Evolutionary conservation across 2,797 vertebrate species (phyloP).

Genomic region (Chaunax sp.): DNA sequence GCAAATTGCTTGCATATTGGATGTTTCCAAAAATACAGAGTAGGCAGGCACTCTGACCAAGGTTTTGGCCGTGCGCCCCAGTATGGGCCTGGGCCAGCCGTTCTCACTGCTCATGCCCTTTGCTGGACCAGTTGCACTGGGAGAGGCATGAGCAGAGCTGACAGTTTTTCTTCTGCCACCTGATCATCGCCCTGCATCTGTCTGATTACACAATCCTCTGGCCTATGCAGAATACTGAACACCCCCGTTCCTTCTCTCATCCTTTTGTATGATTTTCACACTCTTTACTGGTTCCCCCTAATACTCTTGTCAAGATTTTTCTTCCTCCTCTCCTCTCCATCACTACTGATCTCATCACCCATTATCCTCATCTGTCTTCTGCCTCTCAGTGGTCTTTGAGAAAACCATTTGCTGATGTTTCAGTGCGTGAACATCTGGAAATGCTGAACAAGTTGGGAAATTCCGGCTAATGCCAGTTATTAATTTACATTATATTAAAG

Average conservation of each 20-base stretch:
- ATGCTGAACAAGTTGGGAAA: conserved; percentile 61
- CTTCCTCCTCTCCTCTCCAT: conserved; percentile 30
- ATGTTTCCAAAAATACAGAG: conserved; percentile 82
- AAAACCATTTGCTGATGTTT: conserved; percentile 65
- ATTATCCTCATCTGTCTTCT: conserved; percentile 49
- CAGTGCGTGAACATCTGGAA: conserved; percentile 74
- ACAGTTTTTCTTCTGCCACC: conserved; percentile 69
- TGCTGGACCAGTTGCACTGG: conserved; percentile 56
- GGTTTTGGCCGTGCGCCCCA: conserved; percentile 71
- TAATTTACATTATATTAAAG: conserved; percentile 80
- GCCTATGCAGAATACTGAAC: conserved; percentile 18
- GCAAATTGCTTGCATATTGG: conserved; percentile 82
- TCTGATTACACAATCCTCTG: conserved; percentile 46
- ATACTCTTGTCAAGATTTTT: conserved; percentile 14
- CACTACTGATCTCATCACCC: conserved; percentile 50
- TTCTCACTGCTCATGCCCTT: conserved; percentile 65
- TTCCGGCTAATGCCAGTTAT: conserved; percentile 68
- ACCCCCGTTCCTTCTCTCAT: conserved; percentile 25
- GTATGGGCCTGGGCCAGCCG: conserved; percentile 63
- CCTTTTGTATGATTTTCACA: conserved; percentile 30
- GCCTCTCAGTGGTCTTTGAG: conserved; percentile 41
- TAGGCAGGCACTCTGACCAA: conserved; percentile 74
- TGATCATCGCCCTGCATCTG: conserved; percentile 48
- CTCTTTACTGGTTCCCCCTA: conserved; percentile 41
- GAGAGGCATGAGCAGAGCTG: conserved; percentile 71